Evolutionary conservation across 2,888 invertebrate species (phyloP).

Genomic region (Adineta ricciae): DNA sequence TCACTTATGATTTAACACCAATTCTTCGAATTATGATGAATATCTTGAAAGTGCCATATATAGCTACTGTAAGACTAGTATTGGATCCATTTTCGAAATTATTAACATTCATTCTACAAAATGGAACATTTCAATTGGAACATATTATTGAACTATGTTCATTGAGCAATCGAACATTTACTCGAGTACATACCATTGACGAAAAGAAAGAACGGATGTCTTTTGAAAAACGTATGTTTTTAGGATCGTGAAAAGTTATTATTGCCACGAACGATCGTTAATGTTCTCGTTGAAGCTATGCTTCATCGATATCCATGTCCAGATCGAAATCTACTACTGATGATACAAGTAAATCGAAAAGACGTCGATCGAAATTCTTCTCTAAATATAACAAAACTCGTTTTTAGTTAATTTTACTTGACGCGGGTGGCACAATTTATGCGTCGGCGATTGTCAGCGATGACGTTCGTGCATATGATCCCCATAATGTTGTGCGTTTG

Average conservation of each 20-base stretch:
- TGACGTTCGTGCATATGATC: conserved; percentile 44
- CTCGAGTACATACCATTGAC: conserved; percentile 59
- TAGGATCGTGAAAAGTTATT: conserved; percentile 85
- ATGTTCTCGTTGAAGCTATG: conserved; percentile 83
- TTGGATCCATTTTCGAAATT: conserved; percentile 91
- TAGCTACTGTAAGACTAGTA: conserved; percentile 70
- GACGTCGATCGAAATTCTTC: background rate
- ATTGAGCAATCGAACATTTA: conserved; percentile 75
- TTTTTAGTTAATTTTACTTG: conserved; percentile 55
- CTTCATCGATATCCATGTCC: conserved; percentile 88
- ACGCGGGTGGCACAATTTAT: conserved; percentile 70
- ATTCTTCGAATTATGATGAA: conserved; percentile 50
- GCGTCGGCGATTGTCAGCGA: conserved; percentile 45
- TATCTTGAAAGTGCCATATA: conserved; percentile 70
- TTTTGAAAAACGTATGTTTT: too few species aligned
- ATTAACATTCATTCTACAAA: conserved; percentile 79
- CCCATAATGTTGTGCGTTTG: conserved; percentile 41
- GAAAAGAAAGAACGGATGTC: too few species aligned
- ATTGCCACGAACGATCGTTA: conserved; percentile 78
- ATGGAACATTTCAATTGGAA: conserved; percentile 63
- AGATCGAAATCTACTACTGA: conserved; percentile 79
- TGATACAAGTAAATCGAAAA: conserved; percentile 61
- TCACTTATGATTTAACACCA: conserved; percentile 48
- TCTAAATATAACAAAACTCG: background rate
- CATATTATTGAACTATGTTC: conserved; percentile 74